These are phyloP conservation scores for Mormyrus lacerda DNA, from an alignment of 2,113 vertebrate species.

Conservation along the genomic window DNA sequence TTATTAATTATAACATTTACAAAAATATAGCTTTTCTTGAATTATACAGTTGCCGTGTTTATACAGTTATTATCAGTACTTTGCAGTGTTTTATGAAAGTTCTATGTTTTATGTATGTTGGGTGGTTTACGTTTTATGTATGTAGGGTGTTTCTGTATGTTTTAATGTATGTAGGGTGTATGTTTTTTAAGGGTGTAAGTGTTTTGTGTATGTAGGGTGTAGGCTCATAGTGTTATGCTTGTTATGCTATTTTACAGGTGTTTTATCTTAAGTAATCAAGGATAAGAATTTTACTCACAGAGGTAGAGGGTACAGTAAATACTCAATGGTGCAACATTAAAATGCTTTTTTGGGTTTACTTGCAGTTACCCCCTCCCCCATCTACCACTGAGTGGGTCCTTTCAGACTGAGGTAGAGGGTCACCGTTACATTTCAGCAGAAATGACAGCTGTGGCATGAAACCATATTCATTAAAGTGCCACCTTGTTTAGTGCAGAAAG, in stretches of 20 bases:
- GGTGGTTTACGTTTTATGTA: too few species aligned
- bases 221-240: not conserved
- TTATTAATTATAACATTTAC: not conserved
- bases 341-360: not conserved
- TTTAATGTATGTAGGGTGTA: not conserved
- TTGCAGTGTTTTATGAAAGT: not conserved
- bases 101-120: not conserved
- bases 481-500: not conserved
- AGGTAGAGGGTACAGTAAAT: not conserved
- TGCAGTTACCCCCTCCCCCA: not conserved
- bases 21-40: not conserved
- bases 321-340: not conserved
- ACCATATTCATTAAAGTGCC: not conserved
- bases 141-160: not conserved
- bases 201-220: not conserved
- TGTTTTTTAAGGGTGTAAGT: not conserved
- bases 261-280: not conserved
- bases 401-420: not conserved
- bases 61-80: not conserved
- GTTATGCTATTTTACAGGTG: not conserved
- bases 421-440: not conserved
- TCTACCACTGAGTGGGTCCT: not conserved
- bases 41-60: not conserved
- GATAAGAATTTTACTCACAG: not conserved
- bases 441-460: not conserved